Conservation (phyloP, 2,113 vertebrate genomes). For the Platichthys stellatus region DNA sequence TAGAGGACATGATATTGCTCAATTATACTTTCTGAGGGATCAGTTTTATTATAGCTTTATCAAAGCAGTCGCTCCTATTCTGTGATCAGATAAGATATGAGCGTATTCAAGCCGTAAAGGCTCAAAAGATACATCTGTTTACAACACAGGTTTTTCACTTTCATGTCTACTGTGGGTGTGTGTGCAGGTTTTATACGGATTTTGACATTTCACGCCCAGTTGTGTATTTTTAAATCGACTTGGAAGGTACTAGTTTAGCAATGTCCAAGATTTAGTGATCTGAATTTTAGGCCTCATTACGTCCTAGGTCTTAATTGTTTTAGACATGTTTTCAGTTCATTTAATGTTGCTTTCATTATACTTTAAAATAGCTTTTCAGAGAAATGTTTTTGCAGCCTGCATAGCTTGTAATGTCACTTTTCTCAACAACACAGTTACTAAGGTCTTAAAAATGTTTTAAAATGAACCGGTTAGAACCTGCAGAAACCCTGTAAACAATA, state of each 20-base stretch:
- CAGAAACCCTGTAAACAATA: neutral
- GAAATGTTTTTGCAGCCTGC: too few relatives aligned
- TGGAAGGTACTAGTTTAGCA: constrained; percentile 4
- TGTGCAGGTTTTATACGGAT: neutral
- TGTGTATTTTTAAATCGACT: neutral
- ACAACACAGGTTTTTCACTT: constrained; percentile 11
- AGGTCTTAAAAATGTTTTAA: neutral
- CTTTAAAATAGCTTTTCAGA: too few relatives aligned
- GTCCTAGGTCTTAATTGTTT: too few relatives aligned
- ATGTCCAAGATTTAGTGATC: too few relatives aligned
- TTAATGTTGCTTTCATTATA: neutral
- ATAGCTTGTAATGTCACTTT: too few relatives aligned
- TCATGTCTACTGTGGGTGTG: neutral
- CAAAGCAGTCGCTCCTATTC: constrained; percentile 15
- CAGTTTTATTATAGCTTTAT: constrained; percentile 42
- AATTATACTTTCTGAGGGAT: constrained; percentile 14
- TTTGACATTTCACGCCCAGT: neutral
- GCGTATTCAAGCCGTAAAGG: constrained; percentile 23
- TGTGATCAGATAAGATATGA: constrained; percentile 29
- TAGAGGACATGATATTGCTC: constrained; percentile 3
- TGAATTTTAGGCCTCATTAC: too few relatives aligned
- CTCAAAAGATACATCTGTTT: constrained; percentile 16
- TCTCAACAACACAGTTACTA: neutral
- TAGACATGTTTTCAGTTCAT: neutral
- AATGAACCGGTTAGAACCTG: neutral